Percentiles rank a stretch among this genome's conserved stretches.
phyloP scores from a whole-genome alignment of 2,888 invertebrate species.

The Camptogramma bilineatum region DNA sequence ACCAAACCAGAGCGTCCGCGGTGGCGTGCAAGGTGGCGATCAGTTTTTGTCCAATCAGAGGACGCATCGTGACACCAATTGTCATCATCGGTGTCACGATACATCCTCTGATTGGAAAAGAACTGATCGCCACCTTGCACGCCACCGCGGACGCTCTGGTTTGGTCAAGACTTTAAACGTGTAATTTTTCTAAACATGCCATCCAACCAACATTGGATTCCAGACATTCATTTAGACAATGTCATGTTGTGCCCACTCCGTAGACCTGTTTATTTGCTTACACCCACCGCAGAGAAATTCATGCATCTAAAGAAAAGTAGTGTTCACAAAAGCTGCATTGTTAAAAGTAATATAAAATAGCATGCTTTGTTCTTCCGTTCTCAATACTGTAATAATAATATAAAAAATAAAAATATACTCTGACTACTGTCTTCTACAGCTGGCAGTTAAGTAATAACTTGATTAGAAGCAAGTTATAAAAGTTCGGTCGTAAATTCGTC shows the following conservation, averaged over 20 bases:
- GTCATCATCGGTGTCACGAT: too few species aligned
- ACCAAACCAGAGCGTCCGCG: too few species aligned
- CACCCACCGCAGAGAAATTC: not conserved
- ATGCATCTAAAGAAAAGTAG: not conserved
- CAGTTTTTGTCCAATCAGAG: too few species aligned
- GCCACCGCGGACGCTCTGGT: too few species aligned
- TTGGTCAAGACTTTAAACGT: too few species aligned
- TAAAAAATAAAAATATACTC: not conserved
- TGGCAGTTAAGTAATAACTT: not conserved
- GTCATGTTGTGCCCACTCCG: too few species aligned
- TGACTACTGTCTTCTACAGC: not conserved
- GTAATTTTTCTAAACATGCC: not conserved
- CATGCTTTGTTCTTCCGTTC: not conserved
- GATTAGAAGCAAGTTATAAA: not conserved
- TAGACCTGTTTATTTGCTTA: not conserved
- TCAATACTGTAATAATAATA: not conserved
- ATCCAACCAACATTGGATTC: not conserved
- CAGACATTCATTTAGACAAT: too few species aligned
- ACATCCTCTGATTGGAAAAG: too few species aligned
- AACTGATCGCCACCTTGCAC: too few species aligned
- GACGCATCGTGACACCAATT: too few species aligned
- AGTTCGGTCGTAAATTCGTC: not conserved
- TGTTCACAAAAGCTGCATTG: not conserved
- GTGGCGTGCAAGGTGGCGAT: too few species aligned
- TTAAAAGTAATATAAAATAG: not conserved